Percentiles rank a stretch among this genome's conserved stretches.
These are phyloP conservation scores for Boulengeromyrus knoepffleri DNA, from an alignment of 2,113 vertebrate species.

Conservation along the genomic window DNA sequence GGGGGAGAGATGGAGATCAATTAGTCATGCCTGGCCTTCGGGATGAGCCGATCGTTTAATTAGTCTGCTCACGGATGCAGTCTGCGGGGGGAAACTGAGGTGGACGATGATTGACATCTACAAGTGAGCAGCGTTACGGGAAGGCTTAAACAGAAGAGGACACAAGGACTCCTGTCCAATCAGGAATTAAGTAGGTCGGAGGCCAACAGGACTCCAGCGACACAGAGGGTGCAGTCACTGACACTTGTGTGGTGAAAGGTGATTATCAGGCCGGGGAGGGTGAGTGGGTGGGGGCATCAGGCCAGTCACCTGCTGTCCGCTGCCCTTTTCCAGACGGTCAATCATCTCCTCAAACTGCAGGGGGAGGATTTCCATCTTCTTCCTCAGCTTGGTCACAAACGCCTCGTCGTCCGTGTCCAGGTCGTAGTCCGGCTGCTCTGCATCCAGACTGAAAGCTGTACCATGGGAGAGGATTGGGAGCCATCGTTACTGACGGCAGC, in stretches of 20 bases:
- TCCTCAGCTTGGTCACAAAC: slow-evolving; percentile 96
- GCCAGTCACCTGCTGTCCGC: slow-evolving; percentile 84
- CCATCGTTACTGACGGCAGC: neutral
- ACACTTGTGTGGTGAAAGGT: neutral
- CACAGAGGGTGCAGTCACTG: neutral
- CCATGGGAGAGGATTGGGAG: neutral
- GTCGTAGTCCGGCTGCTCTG: slow-evolving; percentile 96
- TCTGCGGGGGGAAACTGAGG: neutral
- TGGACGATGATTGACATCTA: neutral
- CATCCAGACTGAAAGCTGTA: slow-evolving; percentile 96
- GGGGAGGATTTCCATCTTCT: slow-evolving; percentile 90
- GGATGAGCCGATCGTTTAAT: neutral
- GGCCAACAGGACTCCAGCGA: neutral
- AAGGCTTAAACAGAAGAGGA: neutral
- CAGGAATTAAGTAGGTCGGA: neutral
- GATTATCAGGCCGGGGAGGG: neutral
- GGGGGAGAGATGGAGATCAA: slow-evolving; percentile 20
- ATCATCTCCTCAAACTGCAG: slow-evolving; percentile 98
- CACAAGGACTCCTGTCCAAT: neutral
- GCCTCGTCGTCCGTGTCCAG: slow-evolving; percentile 91
- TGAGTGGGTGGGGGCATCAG: neutral
- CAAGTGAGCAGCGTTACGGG: neutral
- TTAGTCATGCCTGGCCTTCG: neutral
- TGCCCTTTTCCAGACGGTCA: slow-evolving; percentile 95
- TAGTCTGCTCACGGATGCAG: neutral